phyloP scores from a whole-genome alignment of 2,888 invertebrate genomes.

The Drosophila fungiperda region DNA sequence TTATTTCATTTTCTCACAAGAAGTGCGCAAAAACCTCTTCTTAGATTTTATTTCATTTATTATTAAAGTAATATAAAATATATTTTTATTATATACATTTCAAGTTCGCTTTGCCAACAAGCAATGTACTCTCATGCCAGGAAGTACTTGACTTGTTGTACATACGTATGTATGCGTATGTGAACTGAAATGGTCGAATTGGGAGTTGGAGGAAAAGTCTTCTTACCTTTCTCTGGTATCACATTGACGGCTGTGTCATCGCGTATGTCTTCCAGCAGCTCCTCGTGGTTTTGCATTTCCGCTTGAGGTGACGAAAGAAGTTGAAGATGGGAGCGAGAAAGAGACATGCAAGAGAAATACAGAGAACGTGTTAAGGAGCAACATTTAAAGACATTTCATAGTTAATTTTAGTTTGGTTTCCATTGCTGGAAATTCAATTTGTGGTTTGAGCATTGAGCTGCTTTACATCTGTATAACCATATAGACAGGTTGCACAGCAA shows the following conservation, averaged over 20 bases:
- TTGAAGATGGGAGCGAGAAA: neutral
- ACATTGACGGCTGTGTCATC: conserved; percentile 84
- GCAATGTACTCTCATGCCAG: neutral
- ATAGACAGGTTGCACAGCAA: conserved; percentile 47
- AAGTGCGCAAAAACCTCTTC: neutral
- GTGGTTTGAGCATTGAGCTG: conserved; percentile 41
- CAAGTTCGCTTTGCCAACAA: neutral
- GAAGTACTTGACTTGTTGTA: neutral
- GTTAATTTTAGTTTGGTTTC: conserved; percentile 61
- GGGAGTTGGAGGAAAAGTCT: conserved; percentile 5
- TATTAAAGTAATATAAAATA: neutral
- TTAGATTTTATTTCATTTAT: neutral
- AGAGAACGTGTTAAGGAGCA: conserved; percentile 39
- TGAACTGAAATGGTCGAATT: conserved; percentile 1
- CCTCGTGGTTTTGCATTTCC: conserved; percentile 85
- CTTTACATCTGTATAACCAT: conserved; percentile 35
- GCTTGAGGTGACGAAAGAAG: conserved; percentile 34
- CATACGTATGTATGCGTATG: neutral
- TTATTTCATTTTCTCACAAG: neutral
- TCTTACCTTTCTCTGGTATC: conserved; percentile 85
- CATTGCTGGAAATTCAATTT: conserved; percentile 69
- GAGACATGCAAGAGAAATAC: conserved; percentile 1
- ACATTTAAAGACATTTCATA: conserved; percentile 47
- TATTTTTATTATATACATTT: neutral
- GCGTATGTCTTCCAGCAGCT: conserved; percentile 84